A percentile compares a stretch with the other conserved stretches of the same genome.
phyloP scores from a whole-genome alignment of 1,140 invertebrate genomes.

The Papilio xuthus region DNA sequence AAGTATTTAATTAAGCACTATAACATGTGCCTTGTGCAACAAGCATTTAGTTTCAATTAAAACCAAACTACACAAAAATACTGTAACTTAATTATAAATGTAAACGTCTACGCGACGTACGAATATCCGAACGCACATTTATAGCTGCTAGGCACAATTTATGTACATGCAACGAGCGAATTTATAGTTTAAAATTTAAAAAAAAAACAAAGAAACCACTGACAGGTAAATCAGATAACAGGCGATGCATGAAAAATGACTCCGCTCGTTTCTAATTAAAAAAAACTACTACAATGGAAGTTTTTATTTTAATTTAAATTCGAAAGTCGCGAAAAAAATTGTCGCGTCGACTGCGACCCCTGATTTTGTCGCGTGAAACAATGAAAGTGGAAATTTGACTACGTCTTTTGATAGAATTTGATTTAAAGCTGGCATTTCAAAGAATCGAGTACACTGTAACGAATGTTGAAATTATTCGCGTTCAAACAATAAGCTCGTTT shows the following conservation, averaged over 20 bases:
- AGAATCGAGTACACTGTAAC: slow-evolving; percentile 60
- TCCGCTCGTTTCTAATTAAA: slow-evolving; percentile 72
- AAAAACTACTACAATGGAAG: slow-evolving; percentile 67
- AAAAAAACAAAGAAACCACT: slow-evolving; percentile 61
- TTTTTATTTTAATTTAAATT: slow-evolving; percentile 60
- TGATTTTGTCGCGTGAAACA: slow-evolving; percentile 69
- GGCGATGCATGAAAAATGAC: slow-evolving; percentile 81
- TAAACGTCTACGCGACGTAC: too few species aligned
- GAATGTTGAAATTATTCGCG: slow-evolving; percentile 57
- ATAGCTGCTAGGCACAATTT: slow-evolving; percentile 36
- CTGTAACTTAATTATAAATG: slow-evolving; percentile 50
- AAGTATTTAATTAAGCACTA: slow-evolving; percentile 1
- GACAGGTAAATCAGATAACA: slow-evolving; percentile 78
- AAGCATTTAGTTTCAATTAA: slow-evolving; percentile 1
- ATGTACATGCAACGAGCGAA: slow-evolving; percentile 34
- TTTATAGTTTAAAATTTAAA: slow-evolving; percentile 43
- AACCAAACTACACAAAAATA: background rate
- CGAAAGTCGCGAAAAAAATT: slow-evolving; percentile 65
- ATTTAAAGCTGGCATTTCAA: slow-evolving; percentile 72
- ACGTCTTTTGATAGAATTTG: slow-evolving; percentile 72
- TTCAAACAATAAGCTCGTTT: slow-evolving; percentile 57
- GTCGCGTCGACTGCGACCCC: slow-evolving; percentile 48
- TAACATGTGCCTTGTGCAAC: background rate
- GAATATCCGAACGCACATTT: slow-evolving; percentile 37
- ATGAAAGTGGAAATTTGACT: slow-evolving; percentile 70